Evolutionary conservation across 1,140 invertebrate species (phyloP), one percentile per base, ranked within the genome.

Genomic region (Lethocerus indicus): DNA sequence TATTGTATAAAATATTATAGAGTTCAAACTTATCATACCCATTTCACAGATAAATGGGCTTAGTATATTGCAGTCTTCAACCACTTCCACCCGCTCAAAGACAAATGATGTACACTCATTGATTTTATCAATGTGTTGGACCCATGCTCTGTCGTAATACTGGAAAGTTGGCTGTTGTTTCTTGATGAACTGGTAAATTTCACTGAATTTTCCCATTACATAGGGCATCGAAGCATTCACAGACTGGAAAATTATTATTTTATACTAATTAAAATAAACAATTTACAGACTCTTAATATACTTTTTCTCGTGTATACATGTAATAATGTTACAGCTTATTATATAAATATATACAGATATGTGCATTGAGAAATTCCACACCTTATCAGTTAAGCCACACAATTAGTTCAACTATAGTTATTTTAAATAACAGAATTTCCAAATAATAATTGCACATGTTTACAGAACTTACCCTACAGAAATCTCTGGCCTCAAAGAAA

Each of bases 151-250:
- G 56, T 91, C 83, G 1, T 81, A 83, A 62, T 83, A 81, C 56
- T 83, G 75, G 61, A 76, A 86, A 62, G 78, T 79, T 59, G 83
- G 72, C 51, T 88, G 86, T 63, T 89, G 83, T 16, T 75, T 71
- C 36, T 75, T 71, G 25, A 88, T 66, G 61, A 87, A 89, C 47
- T 76, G 71, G 69, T 78, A 85, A 1, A 90, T 58, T 0, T 72
- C 70, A 1, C 73, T 65, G 61, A 83, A 84, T 50, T 71, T 73
- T 14, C 79, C 77, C 61, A 81, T 76, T 14, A 93, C 73, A 61
- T 87, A 92, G 0, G 89, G 89, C 78, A 94, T 81, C 0, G 88
- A 89, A 1, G 87, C 86, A 67, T 91, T 91, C 54, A 89, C 87
- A n/a, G 75, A 76, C 74, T 84, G 62, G n/a, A 53, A 63, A 67